These are phyloP conservation scores for Nematopogon swammerdamellus DNA, from an alignment of 2,888 invertebrate genomes.

Conservation along the genomic window DNA sequence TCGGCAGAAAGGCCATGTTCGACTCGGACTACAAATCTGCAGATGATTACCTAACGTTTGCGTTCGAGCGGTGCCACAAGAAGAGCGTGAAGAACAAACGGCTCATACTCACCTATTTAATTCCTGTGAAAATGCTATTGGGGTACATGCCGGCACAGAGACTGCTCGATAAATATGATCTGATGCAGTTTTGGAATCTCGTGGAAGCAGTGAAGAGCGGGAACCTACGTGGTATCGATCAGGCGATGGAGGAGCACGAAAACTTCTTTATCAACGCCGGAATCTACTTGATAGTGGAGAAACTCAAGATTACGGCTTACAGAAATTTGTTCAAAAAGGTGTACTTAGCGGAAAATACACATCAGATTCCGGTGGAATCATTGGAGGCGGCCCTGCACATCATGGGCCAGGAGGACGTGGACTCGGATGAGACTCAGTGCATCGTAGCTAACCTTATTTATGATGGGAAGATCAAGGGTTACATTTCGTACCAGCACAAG, in stretches of 20 bases:
- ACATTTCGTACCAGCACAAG: constrained; percentile 95
- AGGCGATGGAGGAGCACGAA: constrained; percentile 82
- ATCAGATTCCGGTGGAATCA: constrained; percentile 85
- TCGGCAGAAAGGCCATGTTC: constrained; percentile 97
- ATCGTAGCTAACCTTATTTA: constrained; percentile 95
- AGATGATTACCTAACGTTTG: constrained; percentile 88
- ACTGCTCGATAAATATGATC: constrained; percentile 83
- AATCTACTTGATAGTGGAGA: constrained; percentile 96
- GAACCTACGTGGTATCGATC: constrained; percentile 78
- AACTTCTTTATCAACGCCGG: constrained; percentile 93
- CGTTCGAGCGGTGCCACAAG: constrained; percentile 87
- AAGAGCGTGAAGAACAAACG: constrained; percentile 83
- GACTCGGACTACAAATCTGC: constrained; percentile 94
- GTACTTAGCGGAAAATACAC: constrained; percentile 69
- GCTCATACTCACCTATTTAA: constrained; percentile 89
- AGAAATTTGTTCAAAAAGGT: constrained; percentile 95
- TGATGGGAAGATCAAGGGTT: constrained; percentile 97
- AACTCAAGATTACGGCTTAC: constrained; percentile 91
- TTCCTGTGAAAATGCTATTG: constrained; percentile 95
- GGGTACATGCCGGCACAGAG: constrained; percentile 88
- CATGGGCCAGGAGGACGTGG: constrained; percentile 81
- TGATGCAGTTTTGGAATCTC: constrained; percentile 88
- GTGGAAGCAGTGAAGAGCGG: constrained; percentile 87
- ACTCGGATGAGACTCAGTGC: constrained; percentile 93
- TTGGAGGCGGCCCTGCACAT: constrained; percentile 80